Percentiles rank a stretch among this genome's conserved stretches.
Conservation (phyloP, 2,797 vertebrate genomes). For the Pangasius larnaudii region DNA sequence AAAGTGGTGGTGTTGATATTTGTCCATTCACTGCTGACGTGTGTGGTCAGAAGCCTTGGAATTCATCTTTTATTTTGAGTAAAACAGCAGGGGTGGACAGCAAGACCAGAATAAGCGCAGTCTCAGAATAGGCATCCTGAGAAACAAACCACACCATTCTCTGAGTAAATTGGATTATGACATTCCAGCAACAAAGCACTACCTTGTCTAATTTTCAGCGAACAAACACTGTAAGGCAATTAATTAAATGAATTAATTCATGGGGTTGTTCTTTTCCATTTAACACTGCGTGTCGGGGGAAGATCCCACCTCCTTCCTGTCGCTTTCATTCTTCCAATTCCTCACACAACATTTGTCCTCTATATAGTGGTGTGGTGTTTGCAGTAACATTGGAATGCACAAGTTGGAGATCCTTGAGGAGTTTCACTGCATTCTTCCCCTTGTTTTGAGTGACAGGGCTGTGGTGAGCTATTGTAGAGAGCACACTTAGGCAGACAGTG, state of each 20-base stretch:
- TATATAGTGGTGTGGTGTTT: constrained; percentile 74
- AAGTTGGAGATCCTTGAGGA: constrained; percentile 70
- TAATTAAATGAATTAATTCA: constrained; percentile 29
- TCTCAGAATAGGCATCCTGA: constrained; percentile 55
- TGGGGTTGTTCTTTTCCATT: not conserved
- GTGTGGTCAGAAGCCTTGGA: constrained; percentile 41
- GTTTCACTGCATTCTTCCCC: constrained; percentile 77
- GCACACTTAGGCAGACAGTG: constrained; percentile 71
- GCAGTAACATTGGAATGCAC: constrained; percentile 74
- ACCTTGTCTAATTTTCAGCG: constrained; percentile 17
- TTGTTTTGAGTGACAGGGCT: constrained; percentile 66
- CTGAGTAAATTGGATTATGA: constrained; percentile 37
- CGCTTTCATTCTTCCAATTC: constrained; percentile 32
- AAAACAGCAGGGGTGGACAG: constrained; percentile 50
- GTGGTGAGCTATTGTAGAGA: constrained; percentile 71
- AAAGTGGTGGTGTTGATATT: constrained; percentile 47
- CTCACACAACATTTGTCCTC: constrained; percentile 72
- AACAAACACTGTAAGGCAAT: constrained; percentile 8
- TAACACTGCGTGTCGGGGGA: not conserved
- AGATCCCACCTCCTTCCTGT: not conserved
- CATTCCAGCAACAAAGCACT: constrained; percentile 32
- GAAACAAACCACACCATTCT: constrained; percentile 50
- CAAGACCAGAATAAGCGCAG: constrained; percentile 51
- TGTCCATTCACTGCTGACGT: constrained; percentile 16
- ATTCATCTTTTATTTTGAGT: constrained; percentile 53